Evolutionary conservation across 2,797 vertebrate species (phyloP), one percentile per base, ranked within the genome.

Genomic region (Rhynchonycteris naso): DNA sequence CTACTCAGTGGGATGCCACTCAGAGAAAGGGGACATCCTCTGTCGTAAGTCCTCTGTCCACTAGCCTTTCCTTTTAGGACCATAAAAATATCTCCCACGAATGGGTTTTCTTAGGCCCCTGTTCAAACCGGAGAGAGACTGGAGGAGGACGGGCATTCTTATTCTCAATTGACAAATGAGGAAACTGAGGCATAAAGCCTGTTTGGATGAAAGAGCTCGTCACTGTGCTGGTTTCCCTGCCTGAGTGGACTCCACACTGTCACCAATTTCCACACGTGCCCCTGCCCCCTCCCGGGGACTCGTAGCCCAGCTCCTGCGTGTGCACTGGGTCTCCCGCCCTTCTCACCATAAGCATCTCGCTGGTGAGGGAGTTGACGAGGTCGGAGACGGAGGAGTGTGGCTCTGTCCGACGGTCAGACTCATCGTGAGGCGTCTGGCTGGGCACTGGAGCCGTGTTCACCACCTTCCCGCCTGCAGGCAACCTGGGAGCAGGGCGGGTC

Each of bases 321-420:
- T 35, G 24, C 38, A 28, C 22, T 66, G 4, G 7, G 3, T 15
- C 30, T 4, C 16, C 61, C 4, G 14, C 13, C 9, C 72, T 63
- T 97, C 98, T 98, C 98, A 99, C 99, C 99, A 99, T 99, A 65
- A 99, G 99, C 99, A 99, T 99, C 98, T 99, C 99, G n/a, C 99
- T 99, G 98, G 99, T 99, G 98, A 99, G 98, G 56, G 99, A 99
- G 98, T 99, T 99, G 98, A 99, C 99, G 90, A 99, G 98, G 97
- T 99, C 99, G 0, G 99, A 99, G 95, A 99, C 99, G 0, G 99
- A 99, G 83, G 99, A 99, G 95, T 98, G 99, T 4, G 99, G 98
- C 88, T 98, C 99, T 43, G 99, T 98, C 97, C 98, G 98, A 86
- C 98, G 98, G 96, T 99, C 99, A 5, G 97, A 96, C 35, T 98